Conservation (phyloP, 2,113 vertebrate genomes). For the Arenaria interpres region DNA sequence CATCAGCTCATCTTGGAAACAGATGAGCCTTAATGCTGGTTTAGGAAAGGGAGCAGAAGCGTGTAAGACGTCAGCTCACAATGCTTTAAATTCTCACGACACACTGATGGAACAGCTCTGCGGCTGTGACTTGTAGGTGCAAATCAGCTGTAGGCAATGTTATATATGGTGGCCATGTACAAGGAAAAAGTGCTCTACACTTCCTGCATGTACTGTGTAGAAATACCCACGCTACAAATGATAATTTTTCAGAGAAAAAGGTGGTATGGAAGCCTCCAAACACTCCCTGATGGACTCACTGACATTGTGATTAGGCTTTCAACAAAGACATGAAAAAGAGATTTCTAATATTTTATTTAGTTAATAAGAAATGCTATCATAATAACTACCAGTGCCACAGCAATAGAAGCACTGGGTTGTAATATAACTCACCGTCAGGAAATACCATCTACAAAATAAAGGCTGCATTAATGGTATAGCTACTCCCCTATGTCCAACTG, state of each 20-base stretch:
- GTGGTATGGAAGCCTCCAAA: not conserved
- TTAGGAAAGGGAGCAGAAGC: not conserved
- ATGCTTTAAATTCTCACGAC: not conserved
- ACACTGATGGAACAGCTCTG: not conserved
- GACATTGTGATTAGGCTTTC: not conserved
- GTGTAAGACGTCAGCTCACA: not conserved
- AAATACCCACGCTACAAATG: not conserved
- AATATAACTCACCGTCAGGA: not conserved
- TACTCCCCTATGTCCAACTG: not conserved
- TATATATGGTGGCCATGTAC: not conserved
- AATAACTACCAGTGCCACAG: not conserved
- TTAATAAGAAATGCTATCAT: not conserved
- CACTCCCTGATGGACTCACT: not conserved
- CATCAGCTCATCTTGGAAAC: not conserved
- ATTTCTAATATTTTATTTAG: not conserved
- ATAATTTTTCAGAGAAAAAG: not conserved
- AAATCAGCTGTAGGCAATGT: not conserved
- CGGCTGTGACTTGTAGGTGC: not conserved
- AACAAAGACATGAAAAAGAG: not conserved
- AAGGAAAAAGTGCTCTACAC: accelerated
- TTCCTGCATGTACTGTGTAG: not conserved
- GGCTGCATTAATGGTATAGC: not conserved
- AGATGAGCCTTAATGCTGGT: not conserved
- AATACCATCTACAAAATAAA: not conserved
- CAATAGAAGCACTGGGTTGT: not conserved